phyloP scores from a whole-genome alignment of 1,140 invertebrate species.

The Amyelois transitella region DNA sequence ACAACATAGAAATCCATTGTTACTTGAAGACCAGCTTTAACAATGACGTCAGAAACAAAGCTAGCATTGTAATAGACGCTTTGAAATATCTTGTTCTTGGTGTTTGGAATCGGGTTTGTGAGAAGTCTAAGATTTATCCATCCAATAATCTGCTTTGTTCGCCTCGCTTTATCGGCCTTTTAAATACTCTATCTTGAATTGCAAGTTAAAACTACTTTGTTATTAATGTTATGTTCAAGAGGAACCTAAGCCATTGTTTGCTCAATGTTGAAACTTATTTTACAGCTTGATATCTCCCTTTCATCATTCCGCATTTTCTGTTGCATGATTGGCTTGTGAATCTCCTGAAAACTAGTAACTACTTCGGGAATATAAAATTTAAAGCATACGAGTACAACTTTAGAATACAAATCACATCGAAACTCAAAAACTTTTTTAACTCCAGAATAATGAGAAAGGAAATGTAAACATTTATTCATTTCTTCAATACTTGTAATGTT shows the following conservation, averaged over 20 bases:
- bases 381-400: too few species aligned
- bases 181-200: neutral
- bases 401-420: too few species aligned
- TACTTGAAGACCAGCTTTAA: neutral
- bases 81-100: neutral
- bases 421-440: too few species aligned
- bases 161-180: neutral
- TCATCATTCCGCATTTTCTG: too few species aligned
- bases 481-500: neutral
- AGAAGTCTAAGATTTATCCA: constrained; percentile 16
- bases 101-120: constrained; percentile 11
- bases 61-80: neutral
- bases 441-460: too few species aligned
- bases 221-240: neutral
- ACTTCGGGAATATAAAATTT: too few species aligned
- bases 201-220: neutral
- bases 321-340: too few species aligned
- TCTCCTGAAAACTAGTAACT: too few species aligned
- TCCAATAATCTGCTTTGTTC: neutral
- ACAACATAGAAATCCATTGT: neutral
- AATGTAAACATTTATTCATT: neutral
- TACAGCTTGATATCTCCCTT: too few species aligned
- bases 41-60: neutral
- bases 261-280: too few species aligned
- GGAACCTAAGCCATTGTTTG: too few species aligned